Base-by-base conservation (phyloP, 2,797 vertebrate genomes). In the Chrysocyon brachyurus region DNA sequence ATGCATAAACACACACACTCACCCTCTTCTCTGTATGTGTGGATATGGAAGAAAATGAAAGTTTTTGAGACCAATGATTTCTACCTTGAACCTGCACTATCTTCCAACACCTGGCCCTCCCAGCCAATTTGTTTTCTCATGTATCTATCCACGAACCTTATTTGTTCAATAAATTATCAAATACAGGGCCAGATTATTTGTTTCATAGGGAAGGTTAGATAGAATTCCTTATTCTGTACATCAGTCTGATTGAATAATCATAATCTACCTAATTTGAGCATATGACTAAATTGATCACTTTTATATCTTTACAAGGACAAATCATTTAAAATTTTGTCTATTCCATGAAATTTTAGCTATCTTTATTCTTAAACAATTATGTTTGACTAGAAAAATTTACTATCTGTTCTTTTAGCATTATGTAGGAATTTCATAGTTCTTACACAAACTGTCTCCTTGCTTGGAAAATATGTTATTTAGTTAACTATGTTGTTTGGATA, bases 391-490 rank as follows among this genome's bases (percentile, higher is more conserved):
- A 81, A 94, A 66, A 68, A 15, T 54, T 49, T 90, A 56, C 1
- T 81, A 0, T 57, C 36, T 1, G 0, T 56, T 22, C 52, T 91
- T 90, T 12, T 31, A 92, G 91, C 61, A 52, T 87, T 63, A 1
- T 46, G 97, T 46, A 97, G 4, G 6, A 54, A 26, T 96, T 61
- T 90, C 4, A 3, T 85, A 92, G 78, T 54, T 89, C 57, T 94
- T 46, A 6, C 40, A 3, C 7, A 93, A 95, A 94, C 78, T 96
- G 40, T 66, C 6, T 93, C 15, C 24, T 26, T 90, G 21, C 15
- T 90, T 96, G 10, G 26, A 83, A 83, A 33, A 11, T 77, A 5
- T 91, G 61, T 61, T 72, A 82, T 46, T 77, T 83, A 78, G 28
- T 46, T 87, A 89, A 81, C 6, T 81, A 54, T 90, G 66, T 52